phyloP scores from a whole-genome alignment of 2,797 vertebrate genomes.

The Coendou prehensilis region DNA sequence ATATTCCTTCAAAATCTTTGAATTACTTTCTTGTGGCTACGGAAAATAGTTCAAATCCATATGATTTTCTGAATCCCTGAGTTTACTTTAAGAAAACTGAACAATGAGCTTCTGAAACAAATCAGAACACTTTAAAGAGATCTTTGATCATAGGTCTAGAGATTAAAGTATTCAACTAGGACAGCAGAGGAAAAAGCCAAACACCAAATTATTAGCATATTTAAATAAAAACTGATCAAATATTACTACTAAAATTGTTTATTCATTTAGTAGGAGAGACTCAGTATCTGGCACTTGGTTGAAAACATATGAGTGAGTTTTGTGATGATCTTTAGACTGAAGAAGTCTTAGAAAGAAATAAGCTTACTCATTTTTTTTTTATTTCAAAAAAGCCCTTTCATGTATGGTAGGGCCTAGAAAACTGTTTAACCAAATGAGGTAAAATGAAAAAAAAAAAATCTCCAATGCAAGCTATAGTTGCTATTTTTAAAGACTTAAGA shows the following conservation, averaged over 20 bases:
- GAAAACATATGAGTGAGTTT: neutral
- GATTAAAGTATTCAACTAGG: slow-evolving; percentile 9
- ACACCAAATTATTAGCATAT: neutral
- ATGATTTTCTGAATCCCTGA: neutral
- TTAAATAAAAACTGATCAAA: slow-evolving; percentile 44
- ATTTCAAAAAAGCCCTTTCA: neutral
- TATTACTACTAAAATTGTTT: neutral
- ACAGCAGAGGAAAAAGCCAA: neutral
- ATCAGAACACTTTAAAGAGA: neutral
- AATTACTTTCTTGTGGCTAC: slow-evolving; percentile 25
- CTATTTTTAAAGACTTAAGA: neutral
- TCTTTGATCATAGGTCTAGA: slow-evolving; percentile 14
- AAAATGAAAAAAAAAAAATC: neutral
- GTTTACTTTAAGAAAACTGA: neutral
- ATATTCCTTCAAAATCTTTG: neutral
- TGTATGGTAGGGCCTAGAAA: neutral
- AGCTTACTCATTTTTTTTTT: neutral
- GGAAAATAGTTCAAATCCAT: slow-evolving; percentile 42
- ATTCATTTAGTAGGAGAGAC: neutral
- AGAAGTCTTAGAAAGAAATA: neutral
- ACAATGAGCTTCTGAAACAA: slow-evolving; percentile 20
- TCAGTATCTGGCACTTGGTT: neutral
- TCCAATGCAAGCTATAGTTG: neutral
- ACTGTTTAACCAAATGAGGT: neutral
- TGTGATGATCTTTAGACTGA: neutral